Evolutionary conservation across 2,797 vertebrate species (phyloP).

Genomic region (Clarias platycephalus): DNA sequence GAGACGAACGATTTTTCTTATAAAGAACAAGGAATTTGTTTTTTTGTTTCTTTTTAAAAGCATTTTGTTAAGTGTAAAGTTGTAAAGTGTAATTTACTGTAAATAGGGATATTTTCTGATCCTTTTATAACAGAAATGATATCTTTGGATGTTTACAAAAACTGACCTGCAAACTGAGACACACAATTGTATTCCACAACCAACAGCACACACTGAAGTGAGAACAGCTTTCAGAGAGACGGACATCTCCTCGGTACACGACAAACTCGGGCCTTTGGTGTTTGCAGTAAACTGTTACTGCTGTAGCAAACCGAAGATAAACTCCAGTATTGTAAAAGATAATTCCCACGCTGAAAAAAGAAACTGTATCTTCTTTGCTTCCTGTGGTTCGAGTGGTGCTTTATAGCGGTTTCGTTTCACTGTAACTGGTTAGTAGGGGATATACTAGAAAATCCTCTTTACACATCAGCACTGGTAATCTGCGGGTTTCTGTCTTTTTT

Average conservation of each 20-base stretch:
- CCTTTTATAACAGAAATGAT: slow-evolving; percentile 69
- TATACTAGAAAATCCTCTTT: slow-evolving; percentile 10
- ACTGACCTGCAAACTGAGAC: slow-evolving; percentile 48
- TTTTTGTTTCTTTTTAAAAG: slow-evolving; percentile 55
- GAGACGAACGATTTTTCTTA: slow-evolving; percentile 38
- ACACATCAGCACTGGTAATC: slow-evolving; percentile 7
- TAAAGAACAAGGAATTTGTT: slow-evolving; percentile 41
- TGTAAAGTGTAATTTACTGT: slow-evolving; percentile 81
- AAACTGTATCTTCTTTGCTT: not conserved
- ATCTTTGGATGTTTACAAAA: slow-evolving; percentile 67
- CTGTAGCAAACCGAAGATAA: slow-evolving; percentile 4
- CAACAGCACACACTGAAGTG: slow-evolving; percentile 53
- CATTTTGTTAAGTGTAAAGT: slow-evolving; percentile 73
- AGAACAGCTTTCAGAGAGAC: slow-evolving; percentile 62
- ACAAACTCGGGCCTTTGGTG: slow-evolving; percentile 1
- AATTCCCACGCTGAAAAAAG: not conserved
- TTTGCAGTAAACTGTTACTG: slow-evolving; percentile 24
- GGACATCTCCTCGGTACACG: slow-evolving; percentile 27
- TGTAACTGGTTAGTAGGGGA: slow-evolving; percentile 8
- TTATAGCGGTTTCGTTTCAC: slow-evolving; percentile 9
- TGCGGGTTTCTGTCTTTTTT: slow-evolving; percentile 55
- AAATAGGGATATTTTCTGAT: slow-evolving; percentile 77
- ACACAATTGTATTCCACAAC: slow-evolving; percentile 57
- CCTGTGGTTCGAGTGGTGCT: slow-evolving; percentile 1
- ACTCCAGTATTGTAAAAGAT: not conserved